Percentiles rank a stretch among this genome's conserved stretches.
phyloP scores from a whole-genome alignment of 2,888 invertebrate genomes.

The Tipula helvola region DNA sequence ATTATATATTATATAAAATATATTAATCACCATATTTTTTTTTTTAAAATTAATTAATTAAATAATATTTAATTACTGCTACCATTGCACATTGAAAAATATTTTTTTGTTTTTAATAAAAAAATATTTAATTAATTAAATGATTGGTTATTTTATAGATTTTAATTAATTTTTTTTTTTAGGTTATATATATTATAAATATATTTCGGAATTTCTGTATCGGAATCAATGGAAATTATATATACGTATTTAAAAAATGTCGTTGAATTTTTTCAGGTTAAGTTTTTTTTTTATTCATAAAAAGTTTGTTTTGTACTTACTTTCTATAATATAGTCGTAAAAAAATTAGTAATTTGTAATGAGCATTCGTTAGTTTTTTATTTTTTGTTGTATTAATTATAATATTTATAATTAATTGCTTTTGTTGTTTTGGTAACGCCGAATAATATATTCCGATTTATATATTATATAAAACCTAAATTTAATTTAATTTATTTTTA shows the following conservation, averaged over 20 bases:
- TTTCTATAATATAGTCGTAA: not conserved
- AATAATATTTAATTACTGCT: constrained; percentile 4
- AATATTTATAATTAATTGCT: not conserved
- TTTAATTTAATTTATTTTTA: not conserved
- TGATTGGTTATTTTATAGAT: not conserved
- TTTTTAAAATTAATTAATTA: not conserved
- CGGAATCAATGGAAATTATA: not conserved
- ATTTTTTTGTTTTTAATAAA: not conserved
- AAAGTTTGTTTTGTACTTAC: not conserved
- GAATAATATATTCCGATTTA: not conserved
- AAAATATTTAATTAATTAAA: not conserved
- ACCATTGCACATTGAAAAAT: constrained; percentile 4
- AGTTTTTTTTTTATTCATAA: not conserved
- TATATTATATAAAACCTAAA: not conserved
- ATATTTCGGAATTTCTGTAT: not conserved
- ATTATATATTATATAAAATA: not conserved
- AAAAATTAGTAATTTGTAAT: not conserved
- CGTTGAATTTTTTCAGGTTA: not conserved
- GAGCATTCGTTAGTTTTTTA: not conserved
- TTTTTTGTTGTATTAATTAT: not conserved
- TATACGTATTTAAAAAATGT: not conserved
- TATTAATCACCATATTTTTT: not conserved
- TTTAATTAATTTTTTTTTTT: not conserved
- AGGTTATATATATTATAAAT: not conserved
- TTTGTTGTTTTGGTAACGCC: not conserved